Conservation (phyloP, 2,113 vertebrate genomes). For the Myiozetetes cayanensis region DNA sequence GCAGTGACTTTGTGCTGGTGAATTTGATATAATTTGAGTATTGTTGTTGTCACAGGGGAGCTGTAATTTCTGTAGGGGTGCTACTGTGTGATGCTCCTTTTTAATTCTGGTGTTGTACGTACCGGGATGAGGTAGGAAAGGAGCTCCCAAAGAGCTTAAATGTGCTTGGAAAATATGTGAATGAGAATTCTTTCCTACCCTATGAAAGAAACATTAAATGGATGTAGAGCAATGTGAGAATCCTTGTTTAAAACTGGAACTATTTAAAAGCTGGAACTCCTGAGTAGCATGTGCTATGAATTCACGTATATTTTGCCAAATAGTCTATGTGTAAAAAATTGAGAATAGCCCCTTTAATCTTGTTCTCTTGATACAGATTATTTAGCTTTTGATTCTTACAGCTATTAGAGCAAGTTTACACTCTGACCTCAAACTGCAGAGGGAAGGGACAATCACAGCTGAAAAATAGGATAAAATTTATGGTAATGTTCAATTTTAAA, state of each 20-base stretch:
- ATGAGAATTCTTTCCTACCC: not conserved
- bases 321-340: not conserved
- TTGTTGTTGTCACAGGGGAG: not conserved
- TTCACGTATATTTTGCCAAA: not conserved
- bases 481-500: not conserved
- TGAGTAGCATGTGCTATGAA: not conserved
- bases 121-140: not conserved
- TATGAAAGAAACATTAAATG: not conserved
- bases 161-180: not conserved
- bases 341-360: not conserved
- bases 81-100: not conserved
- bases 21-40: not conserved
- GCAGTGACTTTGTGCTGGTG: not conserved
- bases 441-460: not conserved
- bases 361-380: not conserved
- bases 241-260: not conserved
- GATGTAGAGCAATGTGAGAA: not conserved
- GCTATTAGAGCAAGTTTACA: not conserved
- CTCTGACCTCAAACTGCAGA: not conserved
- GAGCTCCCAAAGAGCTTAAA: not conserved
- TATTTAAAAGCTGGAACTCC: not conserved
- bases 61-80: not conserved
- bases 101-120: not conserved
- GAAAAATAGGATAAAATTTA: not conserved
- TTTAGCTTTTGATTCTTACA: not conserved